phyloP scores from a whole-genome alignment of 2,113 vertebrate genomes.

The Oncorhynchus keta region DNA sequence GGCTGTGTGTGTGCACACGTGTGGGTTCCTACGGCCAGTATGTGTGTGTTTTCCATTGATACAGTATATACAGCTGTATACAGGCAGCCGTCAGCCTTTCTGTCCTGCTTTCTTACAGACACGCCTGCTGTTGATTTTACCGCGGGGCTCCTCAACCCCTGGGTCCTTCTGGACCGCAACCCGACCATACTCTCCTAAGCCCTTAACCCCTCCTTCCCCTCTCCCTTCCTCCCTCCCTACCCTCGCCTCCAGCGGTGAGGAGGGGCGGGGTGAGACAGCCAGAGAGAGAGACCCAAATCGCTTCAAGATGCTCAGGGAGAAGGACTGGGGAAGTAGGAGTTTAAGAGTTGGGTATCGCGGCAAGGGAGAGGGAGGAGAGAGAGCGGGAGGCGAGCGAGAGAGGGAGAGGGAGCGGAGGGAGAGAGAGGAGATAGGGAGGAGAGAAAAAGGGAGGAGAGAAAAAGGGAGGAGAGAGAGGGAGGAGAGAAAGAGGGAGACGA shows the following conservation, averaged over 20 bases:
- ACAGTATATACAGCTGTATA: too few relatives aligned
- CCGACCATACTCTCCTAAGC: background rate
- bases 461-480: background rate
- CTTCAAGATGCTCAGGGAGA: conserved; percentile 45
- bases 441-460: background rate
- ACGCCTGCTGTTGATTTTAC: conserved; percentile 68
- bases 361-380: background rate
- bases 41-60: conserved; percentile 44
- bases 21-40: background rate
- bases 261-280: conserved; percentile 34
- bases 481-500: background rate
- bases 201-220: background rate
- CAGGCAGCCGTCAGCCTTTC: conserved; percentile 40
- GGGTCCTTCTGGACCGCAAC: background rate
- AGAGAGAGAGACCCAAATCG: conserved; percentile 48
- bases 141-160: conserved; percentile 45
- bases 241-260: conserved; percentile 23
- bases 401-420: too few relatives aligned
- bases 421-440: too few relatives aligned
- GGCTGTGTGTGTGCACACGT: too few relatives aligned
- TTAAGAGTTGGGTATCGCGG: background rate
- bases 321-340: background rate
- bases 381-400: background rate
- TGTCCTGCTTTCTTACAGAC: conserved; percentile 5
- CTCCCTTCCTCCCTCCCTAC: conserved; percentile 42